These are phyloP conservation scores for Vulpes vulpes DNA, from an alignment of 2,113 vertebrate species.

Conservation along the genomic window DNA sequence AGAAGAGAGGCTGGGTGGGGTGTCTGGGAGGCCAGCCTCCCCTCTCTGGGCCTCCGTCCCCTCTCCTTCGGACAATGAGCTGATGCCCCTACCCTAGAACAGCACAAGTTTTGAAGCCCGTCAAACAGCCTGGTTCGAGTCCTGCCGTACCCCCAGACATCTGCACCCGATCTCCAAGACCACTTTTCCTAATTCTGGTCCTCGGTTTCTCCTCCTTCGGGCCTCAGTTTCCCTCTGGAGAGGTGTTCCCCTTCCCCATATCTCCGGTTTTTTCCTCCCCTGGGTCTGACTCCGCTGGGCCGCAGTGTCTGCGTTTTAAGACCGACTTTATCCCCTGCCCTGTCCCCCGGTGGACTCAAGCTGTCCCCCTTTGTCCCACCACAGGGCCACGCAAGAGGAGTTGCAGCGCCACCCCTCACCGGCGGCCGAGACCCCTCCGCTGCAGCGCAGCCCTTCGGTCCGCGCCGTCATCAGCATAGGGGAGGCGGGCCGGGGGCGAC, in stretches of 20 bases:
- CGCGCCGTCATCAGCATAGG: neutral
- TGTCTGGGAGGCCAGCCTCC: too few species aligned
- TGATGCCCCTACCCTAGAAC: neutral
- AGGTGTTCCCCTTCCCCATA: neutral
- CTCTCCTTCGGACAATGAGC: neutral
- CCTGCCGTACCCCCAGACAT: neutral
- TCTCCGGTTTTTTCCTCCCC: neutral
- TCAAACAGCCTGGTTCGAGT: neutral
- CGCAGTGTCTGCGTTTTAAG: neutral
- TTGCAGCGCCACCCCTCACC: constrained; percentile 47
- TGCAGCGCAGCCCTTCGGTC: constrained; percentile 57
- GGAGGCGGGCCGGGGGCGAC: neutral
- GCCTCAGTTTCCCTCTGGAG: neutral
- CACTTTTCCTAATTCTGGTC: neutral
- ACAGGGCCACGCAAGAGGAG: constrained; percentile 76
- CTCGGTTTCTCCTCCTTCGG: neutral
- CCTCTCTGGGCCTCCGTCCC: neutral
- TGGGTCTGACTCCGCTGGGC: neutral
- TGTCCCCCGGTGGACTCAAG: neutral
- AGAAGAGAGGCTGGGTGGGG: too few species aligned
- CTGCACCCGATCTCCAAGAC: neutral
- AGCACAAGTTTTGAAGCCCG: neutral
- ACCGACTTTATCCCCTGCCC: too few species aligned
- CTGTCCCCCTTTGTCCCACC: neutral
- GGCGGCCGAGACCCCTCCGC: neutral